These are phyloP conservation scores for Adelosebastes latens DNA, from an alignment of 2,797 vertebrate species.

Conservation along the genomic window DNA sequence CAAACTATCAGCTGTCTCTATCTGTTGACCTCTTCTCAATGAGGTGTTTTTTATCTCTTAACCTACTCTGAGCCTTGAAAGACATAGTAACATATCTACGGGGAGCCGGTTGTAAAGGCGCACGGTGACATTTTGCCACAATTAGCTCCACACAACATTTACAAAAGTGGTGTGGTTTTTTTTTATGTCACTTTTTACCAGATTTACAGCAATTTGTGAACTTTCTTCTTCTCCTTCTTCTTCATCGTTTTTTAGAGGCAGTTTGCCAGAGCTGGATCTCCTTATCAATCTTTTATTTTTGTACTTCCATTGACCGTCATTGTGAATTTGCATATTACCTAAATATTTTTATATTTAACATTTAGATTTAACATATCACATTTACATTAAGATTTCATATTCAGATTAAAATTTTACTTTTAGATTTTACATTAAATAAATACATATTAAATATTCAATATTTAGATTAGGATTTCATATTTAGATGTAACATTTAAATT, in stretches of 20 bases:
- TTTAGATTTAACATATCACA: no score
- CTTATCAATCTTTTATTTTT: not conserved
- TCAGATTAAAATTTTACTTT: not conserved
- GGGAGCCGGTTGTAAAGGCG: not conserved
- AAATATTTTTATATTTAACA: not conserved
- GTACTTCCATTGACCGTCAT: not conserved
- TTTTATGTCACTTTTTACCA: no score
- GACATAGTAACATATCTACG: not conserved
- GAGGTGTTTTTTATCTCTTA: constrained; percentile 19
- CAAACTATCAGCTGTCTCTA: constrained; percentile 16
- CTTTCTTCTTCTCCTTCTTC: not conserved
- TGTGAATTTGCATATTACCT: not conserved
- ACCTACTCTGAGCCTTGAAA: constrained; percentile 11
- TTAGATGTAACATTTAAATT: not conserved
- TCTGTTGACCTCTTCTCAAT: constrained; percentile 31
- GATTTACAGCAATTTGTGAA: no score
- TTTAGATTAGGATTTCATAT: not conserved
- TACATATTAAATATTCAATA: not conserved
- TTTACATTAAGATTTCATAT: not conserved
- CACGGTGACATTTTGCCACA: not conserved
- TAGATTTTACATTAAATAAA: no score
- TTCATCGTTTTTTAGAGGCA: not conserved
- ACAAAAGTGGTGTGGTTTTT: not conserved
- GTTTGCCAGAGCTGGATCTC: not conserved
- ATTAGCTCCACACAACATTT: not conserved